Conservation (phyloP, 2,113 vertebrate species). For the Tonatia bakeri region DNA sequence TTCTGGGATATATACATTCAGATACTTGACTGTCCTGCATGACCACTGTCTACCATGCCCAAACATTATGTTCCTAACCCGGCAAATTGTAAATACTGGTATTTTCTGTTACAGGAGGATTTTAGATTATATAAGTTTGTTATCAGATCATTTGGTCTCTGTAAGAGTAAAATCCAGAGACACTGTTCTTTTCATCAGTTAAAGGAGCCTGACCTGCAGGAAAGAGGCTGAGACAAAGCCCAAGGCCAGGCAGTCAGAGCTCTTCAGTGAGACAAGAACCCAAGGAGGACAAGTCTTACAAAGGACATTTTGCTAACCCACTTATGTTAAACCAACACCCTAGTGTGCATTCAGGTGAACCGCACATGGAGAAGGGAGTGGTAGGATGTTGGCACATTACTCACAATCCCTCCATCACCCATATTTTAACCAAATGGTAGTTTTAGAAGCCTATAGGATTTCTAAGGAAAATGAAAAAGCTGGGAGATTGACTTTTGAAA, state of each 20-base stretch:
- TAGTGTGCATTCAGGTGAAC: background rate
- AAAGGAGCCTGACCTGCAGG: conserved; percentile 33
- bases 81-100: background rate
- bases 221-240: conserved; percentile 42
- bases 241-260: conserved; percentile 40
- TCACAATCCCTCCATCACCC: background rate
- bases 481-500: background rate
- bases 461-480: conserved; percentile 2
- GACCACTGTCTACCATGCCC: background rate
- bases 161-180: conserved; percentile 43
- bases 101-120: conserved; percentile 26
- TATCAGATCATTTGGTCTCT: conserved; percentile 48
- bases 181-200: conserved; percentile 32
- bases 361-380: background rate
- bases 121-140: conserved; percentile 22
- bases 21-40: background rate
- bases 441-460: background rate
- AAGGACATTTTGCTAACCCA: conserved; percentile 17
- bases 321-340: background rate
- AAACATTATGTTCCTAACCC: background rate
- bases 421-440: background rate
- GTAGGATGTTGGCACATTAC: background rate
- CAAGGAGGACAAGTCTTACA: conserved; percentile 10
- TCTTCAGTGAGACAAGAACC: conserved; percentile 24
- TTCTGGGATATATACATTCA: conserved; percentile 26